A percentile compares a stretch with the other conserved stretches of the same genome.
Conservation (phyloP, 2,797 vertebrate species). For the Chlorospingus semifuscus region DNA sequence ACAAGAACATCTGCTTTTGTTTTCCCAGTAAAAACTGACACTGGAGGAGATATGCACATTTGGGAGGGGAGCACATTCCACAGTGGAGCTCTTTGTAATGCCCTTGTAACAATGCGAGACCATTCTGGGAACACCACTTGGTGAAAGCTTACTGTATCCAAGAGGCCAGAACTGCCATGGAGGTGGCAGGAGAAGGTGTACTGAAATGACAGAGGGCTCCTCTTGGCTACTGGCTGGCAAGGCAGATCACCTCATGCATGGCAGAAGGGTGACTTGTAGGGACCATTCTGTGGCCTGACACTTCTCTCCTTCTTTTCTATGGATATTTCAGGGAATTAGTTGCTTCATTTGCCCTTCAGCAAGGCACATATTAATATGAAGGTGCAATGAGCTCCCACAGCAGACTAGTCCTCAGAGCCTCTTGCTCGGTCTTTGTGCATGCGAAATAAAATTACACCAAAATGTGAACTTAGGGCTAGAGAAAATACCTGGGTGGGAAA, state of each 20-base stretch:
- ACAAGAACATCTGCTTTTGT: constrained; percentile 55
- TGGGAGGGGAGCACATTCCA: constrained; percentile 27
- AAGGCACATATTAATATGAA: background rate
- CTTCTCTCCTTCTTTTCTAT: background rate
- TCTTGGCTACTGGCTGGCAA: background rate
- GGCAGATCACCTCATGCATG: background rate
- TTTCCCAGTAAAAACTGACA: constrained; percentile 45
- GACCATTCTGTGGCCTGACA: background rate
- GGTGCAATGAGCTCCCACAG: background rate
- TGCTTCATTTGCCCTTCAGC: background rate
- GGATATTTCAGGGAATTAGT: background rate
- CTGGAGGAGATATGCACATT: background rate
- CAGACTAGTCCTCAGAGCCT: background rate
- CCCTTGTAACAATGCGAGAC: background rate
- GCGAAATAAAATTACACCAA: background rate
- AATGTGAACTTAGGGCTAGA: background rate
- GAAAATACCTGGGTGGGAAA: background rate
- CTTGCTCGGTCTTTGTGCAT: background rate
- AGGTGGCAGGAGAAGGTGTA: background rate
- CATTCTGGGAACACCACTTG: background rate
- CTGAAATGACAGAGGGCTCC: background rate
- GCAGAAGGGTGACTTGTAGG: background rate
- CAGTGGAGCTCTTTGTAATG: constrained; percentile 2
- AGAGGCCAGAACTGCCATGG: background rate
- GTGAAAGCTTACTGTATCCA: background rate